phyloP scores from a whole-genome alignment of 1,140 invertebrate genomes.

The Conus betulinus region DNA sequence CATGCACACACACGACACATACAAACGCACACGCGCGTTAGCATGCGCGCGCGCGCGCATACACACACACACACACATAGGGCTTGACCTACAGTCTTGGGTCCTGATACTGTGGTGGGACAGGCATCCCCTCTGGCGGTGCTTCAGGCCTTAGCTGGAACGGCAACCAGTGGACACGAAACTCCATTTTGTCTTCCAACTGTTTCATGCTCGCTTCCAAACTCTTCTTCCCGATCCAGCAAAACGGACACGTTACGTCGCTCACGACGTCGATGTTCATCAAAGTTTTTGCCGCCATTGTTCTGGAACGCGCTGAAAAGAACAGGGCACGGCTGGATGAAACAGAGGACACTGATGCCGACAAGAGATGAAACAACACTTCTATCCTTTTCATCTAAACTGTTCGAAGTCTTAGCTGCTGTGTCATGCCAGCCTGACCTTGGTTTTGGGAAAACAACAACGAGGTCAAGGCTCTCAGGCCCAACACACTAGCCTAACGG shows the following conservation, averaged over 20 bases:
- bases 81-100: neutral
- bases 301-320: neutral
- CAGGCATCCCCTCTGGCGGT: slow-evolving; percentile 64
- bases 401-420: neutral
- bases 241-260: slow-evolving; percentile 72
- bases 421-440: neutral
- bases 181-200: slow-evolving; percentile 58
- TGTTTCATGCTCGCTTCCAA: slow-evolving; percentile 66
- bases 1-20: neutral
- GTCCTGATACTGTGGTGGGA: slow-evolving; percentile 44
- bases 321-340: no score
- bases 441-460: neutral
- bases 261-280: slow-evolving; percentile 65
- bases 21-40: neutral
- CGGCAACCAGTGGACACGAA: slow-evolving; percentile 67
- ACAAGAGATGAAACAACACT: neutral
- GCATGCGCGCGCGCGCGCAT: neutral
- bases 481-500: neutral
- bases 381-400: neutral
- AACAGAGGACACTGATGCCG: neutral
- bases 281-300: slow-evolving; percentile 44
- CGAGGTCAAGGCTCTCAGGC: neutral
- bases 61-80: neutral
- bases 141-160: slow-evolving; percentile 63
- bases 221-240: slow-evolving; percentile 70